These are phyloP conservation scores for Bolinopsis microptera DNA, from an alignment of 37 sponge, comb jelly and placozoan species.

Conservation along the genomic window DNA sequence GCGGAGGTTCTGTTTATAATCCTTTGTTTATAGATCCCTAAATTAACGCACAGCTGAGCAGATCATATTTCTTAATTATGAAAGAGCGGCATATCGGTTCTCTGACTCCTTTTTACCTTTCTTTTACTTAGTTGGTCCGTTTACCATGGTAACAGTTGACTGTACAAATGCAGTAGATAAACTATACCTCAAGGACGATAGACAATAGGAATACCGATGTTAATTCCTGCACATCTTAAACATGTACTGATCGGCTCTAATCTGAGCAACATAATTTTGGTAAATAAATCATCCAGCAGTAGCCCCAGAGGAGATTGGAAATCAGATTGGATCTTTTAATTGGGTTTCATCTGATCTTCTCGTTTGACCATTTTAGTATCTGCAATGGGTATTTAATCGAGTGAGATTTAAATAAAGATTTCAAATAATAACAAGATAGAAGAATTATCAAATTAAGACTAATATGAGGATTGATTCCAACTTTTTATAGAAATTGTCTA, in stretches of 20 bases:
- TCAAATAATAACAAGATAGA: too few species aligned
- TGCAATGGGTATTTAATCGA: too few species aligned
- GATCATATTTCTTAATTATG: neutral
- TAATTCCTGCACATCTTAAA: neutral
- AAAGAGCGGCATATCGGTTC: too few species aligned
- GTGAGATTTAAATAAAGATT: too few species aligned
- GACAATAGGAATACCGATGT: neutral
- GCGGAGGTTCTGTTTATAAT: too few species aligned
- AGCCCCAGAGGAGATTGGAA: neutral
- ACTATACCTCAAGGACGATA: neutral
- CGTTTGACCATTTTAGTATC: slow-evolving; percentile 18
- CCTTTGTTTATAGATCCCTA: neutral
- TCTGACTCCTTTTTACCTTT: too few species aligned
- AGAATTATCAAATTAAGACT: too few species aligned
- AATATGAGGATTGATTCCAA: too few species aligned
- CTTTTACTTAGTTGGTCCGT: too few species aligned
- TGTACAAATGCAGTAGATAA: neutral
- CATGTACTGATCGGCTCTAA: neutral
- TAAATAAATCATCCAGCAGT: neutral
- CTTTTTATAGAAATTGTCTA: too few species aligned
- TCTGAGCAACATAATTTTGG: neutral
- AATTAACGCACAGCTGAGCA: neutral
- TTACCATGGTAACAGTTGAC: neutral
- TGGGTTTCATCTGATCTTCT: neutral
- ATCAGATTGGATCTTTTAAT: neutral